Percentiles rank a stretch among this genome's conserved stretches.
phyloP scores from a whole-genome alignment of 2,797 vertebrate genomes.

The Sparus aurata region DNA sequence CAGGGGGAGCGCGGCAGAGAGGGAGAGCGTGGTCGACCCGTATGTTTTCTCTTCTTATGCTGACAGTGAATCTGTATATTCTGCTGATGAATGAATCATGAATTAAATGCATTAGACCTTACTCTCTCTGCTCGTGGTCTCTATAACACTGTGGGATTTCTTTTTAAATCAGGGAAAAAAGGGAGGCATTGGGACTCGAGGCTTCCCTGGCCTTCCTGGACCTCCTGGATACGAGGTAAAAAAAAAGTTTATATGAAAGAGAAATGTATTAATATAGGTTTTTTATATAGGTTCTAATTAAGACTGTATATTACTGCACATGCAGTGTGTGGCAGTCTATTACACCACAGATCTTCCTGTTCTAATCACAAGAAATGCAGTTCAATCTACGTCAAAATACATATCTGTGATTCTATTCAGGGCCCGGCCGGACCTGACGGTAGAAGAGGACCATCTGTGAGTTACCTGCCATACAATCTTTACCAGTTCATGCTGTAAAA shows the following conservation, averaged over 20 bases:
- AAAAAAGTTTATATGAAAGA: slow-evolving; percentile 7
- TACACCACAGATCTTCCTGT: background rate
- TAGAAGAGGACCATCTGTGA: slow-evolving; percentile 71
- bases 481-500: background rate
- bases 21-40: slow-evolving; percentile 62
- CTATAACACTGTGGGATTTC: no score
- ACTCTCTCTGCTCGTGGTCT: no score
- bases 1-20: slow-evolving; percentile 72
- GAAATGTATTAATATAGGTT: background rate
- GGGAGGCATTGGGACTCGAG: slow-evolving; percentile 67
- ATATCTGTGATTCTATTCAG: slow-evolving; percentile 51
- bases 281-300: background rate
- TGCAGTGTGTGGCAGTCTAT: background rate
- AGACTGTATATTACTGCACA: background rate
- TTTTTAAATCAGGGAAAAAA: slow-evolving; percentile 62
- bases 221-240: slow-evolving; percentile 57
- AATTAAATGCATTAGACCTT: background rate
- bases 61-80: background rate
- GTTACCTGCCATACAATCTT: slow-evolving; percentile 39
- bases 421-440: slow-evolving; percentile 65
- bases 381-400: background rate
- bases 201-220: slow-evolving; percentile 54
- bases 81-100: background rate
- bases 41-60: slow-evolving; percentile 57
- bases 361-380: background rate